Percentiles rank a stretch among this genome's conserved stretches.
Conservation (phyloP, 2,113 vertebrate species). For the Cranoglanis bouderius region DNA sequence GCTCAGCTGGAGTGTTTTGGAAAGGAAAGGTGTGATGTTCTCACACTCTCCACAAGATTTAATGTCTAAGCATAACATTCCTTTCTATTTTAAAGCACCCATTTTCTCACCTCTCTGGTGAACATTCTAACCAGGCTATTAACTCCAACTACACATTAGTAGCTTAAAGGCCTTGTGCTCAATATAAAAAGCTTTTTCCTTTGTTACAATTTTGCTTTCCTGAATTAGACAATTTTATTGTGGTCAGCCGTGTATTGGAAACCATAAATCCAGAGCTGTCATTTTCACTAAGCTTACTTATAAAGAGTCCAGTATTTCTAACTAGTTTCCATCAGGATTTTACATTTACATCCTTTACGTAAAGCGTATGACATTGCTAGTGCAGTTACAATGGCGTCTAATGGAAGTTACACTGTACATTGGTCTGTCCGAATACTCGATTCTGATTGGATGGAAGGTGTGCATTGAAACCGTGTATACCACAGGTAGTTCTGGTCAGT, state of each 20-base stretch:
- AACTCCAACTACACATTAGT: not conserved
- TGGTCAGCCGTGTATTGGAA: not conserved
- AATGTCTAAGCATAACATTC: not conserved
- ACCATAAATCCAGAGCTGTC: not conserved
- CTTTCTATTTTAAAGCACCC: not conserved
- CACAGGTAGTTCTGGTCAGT: too few relatives aligned
- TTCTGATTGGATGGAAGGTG: too few relatives aligned
- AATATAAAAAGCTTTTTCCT: not conserved
- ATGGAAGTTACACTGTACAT: not conserved
- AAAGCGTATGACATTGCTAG: not conserved
- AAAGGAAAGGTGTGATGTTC: slow-evolving; percentile 1
- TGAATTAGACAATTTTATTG: not conserved
- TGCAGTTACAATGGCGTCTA: not conserved
- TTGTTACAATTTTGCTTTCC: not conserved
- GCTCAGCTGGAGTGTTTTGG: not conserved
- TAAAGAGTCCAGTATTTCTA: not conserved
- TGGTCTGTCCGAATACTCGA: too few relatives aligned
- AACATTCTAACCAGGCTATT: not conserved
- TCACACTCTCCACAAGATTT: not conserved
- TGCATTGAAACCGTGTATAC: too few relatives aligned
- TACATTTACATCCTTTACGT: not conserved
- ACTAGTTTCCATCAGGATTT: not conserved
- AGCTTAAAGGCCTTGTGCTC: not conserved
- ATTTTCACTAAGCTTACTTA: not conserved
- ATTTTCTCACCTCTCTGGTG: not conserved